Conservation (phyloP, 2,888 invertebrate species). For the Leptopterna dolabrata region DNA sequence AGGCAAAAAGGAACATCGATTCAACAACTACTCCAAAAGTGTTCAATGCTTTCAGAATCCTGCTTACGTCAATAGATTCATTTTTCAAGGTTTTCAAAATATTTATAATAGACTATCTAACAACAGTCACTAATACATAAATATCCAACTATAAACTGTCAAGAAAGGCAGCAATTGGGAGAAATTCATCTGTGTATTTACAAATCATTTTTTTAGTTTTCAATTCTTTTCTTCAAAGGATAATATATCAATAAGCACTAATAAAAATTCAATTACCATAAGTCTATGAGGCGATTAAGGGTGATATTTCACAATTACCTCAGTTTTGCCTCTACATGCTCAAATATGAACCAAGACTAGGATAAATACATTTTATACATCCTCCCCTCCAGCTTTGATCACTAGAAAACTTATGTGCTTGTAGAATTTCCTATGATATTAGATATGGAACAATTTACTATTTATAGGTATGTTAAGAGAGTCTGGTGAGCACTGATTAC, state of each 20-base stretch:
- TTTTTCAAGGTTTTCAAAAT: slow-evolving; percentile 41
- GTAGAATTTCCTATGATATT: background rate
- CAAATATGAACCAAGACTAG: slow-evolving; percentile 39
- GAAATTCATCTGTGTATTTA: slow-evolving; percentile 50
- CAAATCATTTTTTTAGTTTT: slow-evolving; percentile 30
- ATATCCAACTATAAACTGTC: slow-evolving; percentile 50
- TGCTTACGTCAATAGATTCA: slow-evolving; percentile 37
- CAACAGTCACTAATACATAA: slow-evolving; percentile 53
- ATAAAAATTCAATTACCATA: slow-evolving; percentile 34
- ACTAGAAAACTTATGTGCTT: slow-evolving; percentile 8
- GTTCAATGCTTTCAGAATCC: slow-evolving; percentile 62
- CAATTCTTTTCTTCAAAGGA: slow-evolving; percentile 21
- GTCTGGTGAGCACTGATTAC: too few species aligned
- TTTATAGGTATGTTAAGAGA: too few species aligned
- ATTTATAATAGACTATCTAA: slow-evolving; percentile 49
- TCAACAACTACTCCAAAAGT: slow-evolving; percentile 44
- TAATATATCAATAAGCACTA: slow-evolving; percentile 37
- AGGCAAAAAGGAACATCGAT: slow-evolving; percentile 46
- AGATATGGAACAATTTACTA: too few species aligned
- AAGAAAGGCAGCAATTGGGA: slow-evolving; percentile 54
- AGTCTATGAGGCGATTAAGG: slow-evolving; percentile 30
- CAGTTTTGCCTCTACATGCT: slow-evolving; percentile 6
- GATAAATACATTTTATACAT: slow-evolving; percentile 50
- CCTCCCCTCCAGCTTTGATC: slow-evolving; percentile 17
- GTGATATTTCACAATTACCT: background rate